Evolutionary conservation across 2,888 invertebrate species (phyloP).

Genomic region (Hydrotaea cyrtoneurina): DNA sequence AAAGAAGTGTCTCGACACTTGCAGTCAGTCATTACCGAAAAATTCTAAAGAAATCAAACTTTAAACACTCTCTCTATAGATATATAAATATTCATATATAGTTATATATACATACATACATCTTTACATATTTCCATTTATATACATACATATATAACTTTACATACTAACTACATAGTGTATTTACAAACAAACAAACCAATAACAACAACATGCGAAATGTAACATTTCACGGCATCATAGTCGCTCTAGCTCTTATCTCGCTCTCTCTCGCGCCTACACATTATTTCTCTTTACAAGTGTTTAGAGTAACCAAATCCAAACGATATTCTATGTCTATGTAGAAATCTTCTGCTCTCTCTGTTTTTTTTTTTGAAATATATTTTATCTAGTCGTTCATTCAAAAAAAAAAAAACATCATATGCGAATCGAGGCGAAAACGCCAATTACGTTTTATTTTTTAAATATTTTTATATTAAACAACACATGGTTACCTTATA

Average conservation of each 20-base stretch:
- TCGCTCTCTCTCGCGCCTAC: constrained; percentile 8
- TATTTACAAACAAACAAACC: constrained; percentile 48
- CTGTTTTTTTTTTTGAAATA: constrained; percentile 32
- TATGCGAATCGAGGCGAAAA: constrained; percentile 26
- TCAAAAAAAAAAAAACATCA: constrained; percentile 47
- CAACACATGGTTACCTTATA: neutral
- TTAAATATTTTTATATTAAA: constrained; percentile 20
- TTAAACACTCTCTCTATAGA: constrained; percentile 43
- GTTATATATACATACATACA: constrained; percentile 37
- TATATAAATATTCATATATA: constrained; percentile 44
- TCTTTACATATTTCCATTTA: constrained; percentile 53
- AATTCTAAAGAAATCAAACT: constrained; percentile 55
- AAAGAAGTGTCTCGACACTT: constrained; percentile 42
- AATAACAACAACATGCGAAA: constrained; percentile 57
- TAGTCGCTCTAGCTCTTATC: constrained; percentile 10
- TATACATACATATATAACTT: constrained; percentile 33
- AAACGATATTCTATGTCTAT: constrained; percentile 28
- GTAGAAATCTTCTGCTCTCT: constrained; percentile 22
- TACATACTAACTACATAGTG: constrained; percentile 64
- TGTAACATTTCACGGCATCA: constrained; percentile 13
- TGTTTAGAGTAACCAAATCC: constrained; percentile 15
- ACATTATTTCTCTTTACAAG: neutral
- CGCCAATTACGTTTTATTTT: neutral
- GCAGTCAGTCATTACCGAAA: constrained; percentile 58
- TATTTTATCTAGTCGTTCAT: constrained; percentile 60